Evolutionary conservation across 2,888 invertebrate genomes (phyloP).

Genomic region (Cantharis rustica): DNA sequence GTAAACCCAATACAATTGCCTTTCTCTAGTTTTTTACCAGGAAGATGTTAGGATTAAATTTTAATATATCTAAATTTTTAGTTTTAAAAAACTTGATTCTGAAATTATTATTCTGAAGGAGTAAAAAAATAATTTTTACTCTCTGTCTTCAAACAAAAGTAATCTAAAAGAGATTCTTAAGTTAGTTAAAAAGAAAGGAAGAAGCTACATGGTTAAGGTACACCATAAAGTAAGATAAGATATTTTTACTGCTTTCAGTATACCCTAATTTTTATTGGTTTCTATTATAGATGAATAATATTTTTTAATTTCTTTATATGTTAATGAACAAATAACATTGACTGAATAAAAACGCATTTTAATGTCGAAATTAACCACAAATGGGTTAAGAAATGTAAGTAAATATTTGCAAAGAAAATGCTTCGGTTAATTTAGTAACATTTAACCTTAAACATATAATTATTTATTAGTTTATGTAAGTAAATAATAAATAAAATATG

Average conservation of each 20-base stretch:
- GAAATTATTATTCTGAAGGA: background rate
- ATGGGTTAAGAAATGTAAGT: background rate
- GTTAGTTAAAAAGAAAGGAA: too few species aligned
- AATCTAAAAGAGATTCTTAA: too few species aligned
- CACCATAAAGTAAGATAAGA: too few species aligned
- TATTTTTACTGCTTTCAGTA: background rate
- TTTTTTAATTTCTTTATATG: background rate
- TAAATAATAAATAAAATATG: background rate
- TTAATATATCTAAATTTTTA: background rate
- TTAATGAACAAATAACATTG: background rate
- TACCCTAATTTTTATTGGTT: background rate
- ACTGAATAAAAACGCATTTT: background rate
- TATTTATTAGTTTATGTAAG: background rate
- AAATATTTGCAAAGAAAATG: background rate
- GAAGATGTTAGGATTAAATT: background rate
- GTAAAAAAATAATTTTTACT: background rate
- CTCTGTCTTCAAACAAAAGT: too few species aligned
- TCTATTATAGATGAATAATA: background rate
- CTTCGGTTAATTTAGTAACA: background rate
- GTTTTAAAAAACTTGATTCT: background rate
- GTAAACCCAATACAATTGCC: background rate
- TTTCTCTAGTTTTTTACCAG: background rate
- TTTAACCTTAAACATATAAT: background rate
- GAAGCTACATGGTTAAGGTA: too few species aligned
- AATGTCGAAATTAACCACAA: background rate